Evolutionary conservation across 2,113 vertebrate species (phyloP), one percentile per base, ranked within the genome.

Genomic region (Myocastor coypus): DNA sequence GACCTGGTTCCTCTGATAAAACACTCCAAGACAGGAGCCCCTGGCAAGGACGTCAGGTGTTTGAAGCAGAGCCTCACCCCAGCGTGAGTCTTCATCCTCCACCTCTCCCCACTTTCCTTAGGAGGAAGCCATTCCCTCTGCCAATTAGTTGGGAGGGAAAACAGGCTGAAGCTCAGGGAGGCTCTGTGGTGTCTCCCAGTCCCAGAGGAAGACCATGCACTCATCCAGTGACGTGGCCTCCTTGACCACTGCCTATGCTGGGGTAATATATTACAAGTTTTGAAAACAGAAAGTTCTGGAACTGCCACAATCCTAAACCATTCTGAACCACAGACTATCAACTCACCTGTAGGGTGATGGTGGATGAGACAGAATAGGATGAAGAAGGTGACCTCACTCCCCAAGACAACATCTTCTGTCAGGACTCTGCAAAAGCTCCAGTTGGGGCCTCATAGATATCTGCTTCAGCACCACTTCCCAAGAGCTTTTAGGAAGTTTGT

Each of bases 1-100:
- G 77, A 85, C 55, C 88, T 66, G 32, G 28, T 94, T 97, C 94
- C 32, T 97, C 81, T 88, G 95, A 57, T 88, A 90, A 69, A 69
- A 94, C 93, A 95, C 93, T 95, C 95, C 85, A 17, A 66, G 87
- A 92, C 19, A n/a, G 87, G 93, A 96, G 78, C 24, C 5, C 7
- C 78, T 83, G 59, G 52, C 50, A 46, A 2, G 0, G 68, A 57
- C 10, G 20, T 22, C 19, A 55, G 59, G 3, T 28, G 4, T 10
- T 2, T 1, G 37, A 37, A 42, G 69, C 42, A 2, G 26, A 32
- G n/a, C 0, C 0, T 34, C 8, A 32, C 42, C 28, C 61, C 40
- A 2, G 4, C 0, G 1, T 6, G 37, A 66, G 19, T 91, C 71
- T 77, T 28, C 40, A 7, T 2, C 5, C 7, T 30, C 32, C 37